Evolutionary conservation across 64 coral and sea anemone genomes (phyloP).

Genomic region (Montipora cactus): DNA sequence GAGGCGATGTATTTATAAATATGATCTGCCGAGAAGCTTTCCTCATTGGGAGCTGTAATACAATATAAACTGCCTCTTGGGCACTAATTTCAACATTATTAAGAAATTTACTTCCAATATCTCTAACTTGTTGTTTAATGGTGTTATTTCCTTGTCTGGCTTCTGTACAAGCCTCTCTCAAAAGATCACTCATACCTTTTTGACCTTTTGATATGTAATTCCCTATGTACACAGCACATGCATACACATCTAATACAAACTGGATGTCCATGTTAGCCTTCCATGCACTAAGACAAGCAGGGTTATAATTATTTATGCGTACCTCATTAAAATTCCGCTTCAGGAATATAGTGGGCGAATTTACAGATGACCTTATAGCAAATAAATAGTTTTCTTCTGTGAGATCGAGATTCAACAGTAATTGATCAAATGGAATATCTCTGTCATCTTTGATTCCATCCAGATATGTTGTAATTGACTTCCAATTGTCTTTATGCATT

Average conservation of each 20-base stretch:
- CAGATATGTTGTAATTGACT: too few species aligned
- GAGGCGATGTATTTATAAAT: slow-evolving; percentile 62
- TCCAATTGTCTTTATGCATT: too few species aligned
- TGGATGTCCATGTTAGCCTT: slow-evolving; percentile 74
- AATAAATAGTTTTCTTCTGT: slow-evolving; percentile 83
- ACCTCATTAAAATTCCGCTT: slow-evolving; percentile 66
- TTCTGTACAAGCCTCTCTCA: slow-evolving; percentile 74
- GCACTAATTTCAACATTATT: slow-evolving; percentile 71
- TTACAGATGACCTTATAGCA: slow-evolving; percentile 76
- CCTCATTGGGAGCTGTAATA: slow-evolving; percentile 54
- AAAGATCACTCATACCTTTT: slow-evolving; percentile 87
- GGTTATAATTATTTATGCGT: slow-evolving; percentile 76
- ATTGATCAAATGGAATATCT: too few species aligned
- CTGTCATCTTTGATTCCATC: too few species aligned
- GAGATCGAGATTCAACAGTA: too few species aligned
- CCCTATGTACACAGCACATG: slow-evolving; percentile 82
- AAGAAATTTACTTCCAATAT: slow-evolving; percentile 62
- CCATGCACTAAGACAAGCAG: slow-evolving; percentile 84
- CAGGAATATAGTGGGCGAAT: slow-evolving; percentile 48
- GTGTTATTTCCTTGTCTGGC: slow-evolving; percentile 75
- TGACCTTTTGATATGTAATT: slow-evolving; percentile 93
- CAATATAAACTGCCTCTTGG: slow-evolving; percentile 61
- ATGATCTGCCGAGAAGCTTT: slow-evolving; percentile 58
- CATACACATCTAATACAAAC: slow-evolving; percentile 81
- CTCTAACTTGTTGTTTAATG: slow-evolving; percentile 69